Evolutionary conservation across 1,140 invertebrate species (phyloP).

Genomic region (Drosophila subobscura): DNA sequence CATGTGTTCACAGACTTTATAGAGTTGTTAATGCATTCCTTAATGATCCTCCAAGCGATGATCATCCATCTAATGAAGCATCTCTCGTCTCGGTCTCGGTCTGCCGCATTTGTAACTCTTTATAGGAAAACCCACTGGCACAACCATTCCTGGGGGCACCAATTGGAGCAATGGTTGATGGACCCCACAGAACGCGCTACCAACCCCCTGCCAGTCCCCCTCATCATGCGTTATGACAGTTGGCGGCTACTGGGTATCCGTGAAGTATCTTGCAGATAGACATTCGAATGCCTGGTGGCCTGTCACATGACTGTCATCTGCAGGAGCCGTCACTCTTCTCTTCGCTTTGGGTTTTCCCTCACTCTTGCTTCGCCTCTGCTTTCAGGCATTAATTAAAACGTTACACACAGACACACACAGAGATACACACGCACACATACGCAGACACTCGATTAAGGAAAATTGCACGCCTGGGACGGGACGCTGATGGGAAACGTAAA

Average conservation of each 20-base stretch:
- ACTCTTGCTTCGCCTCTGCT: neutral
- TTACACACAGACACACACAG: conserved; percentile 23
- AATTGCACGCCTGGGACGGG: conserved; percentile 69
- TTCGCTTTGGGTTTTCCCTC: neutral
- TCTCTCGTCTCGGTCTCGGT: conserved; percentile 44
- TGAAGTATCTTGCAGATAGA: neutral
- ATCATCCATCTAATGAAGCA: conserved; percentile 44
- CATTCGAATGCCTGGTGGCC: conserved; percentile 26
- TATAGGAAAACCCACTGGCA: conserved; percentile 19
- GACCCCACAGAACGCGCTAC: conserved; percentile 39
- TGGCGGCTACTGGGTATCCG: conserved; percentile 9
- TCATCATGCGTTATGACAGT: conserved; percentile 24
- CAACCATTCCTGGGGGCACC: conserved; percentile 2
- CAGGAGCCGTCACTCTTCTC: conserved; percentile 31
- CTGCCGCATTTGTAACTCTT: conserved; percentile 3
- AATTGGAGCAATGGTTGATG: conserved; percentile 12
- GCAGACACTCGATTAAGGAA: conserved; percentile 37
- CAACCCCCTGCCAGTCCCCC: neutral
- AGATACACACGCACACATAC: conserved; percentile 17
- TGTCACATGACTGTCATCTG: conserved; percentile 49
- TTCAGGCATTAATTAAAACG: conserved; percentile 61
- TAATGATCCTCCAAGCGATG: conserved; percentile 31
- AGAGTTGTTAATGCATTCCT: conserved; percentile 43
- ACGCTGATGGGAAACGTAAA: conserved; percentile 35
- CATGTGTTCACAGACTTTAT: conserved; percentile 2